Evolutionary conservation across 2,797 vertebrate species (phyloP).

Genomic region (Macrochelys suwanniensis): DNA sequence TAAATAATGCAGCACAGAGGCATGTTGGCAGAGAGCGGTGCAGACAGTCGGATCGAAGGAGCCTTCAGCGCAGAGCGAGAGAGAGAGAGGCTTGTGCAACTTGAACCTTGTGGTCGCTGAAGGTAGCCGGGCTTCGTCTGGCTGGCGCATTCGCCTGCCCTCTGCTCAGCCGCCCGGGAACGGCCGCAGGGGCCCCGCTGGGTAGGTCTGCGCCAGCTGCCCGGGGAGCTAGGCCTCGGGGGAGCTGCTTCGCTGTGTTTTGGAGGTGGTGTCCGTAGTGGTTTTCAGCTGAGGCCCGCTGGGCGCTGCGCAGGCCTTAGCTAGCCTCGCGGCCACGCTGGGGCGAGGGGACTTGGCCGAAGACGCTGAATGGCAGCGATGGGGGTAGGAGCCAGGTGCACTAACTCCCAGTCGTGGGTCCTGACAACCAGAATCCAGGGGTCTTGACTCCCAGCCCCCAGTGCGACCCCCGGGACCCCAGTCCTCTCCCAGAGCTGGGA

Average conservation of each 20-base stretch:
- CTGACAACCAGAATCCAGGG: not conserved
- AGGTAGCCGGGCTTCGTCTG: not conserved
- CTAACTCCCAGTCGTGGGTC: not conserved
- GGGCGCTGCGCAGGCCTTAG: not conserved
- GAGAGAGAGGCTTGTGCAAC: not conserved
- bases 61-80: constrained; percentile 3
- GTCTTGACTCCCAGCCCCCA: not conserved
- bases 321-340: not conserved
- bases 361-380: not conserved
- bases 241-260: not conserved
- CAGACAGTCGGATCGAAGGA: constrained; percentile 41
- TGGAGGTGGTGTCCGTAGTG: too few species aligned
- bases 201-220: not conserved
- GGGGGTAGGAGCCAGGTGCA: not conserved
- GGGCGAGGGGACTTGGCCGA: not conserved
- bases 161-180: not conserved
- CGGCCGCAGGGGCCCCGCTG: not conserved
- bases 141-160: not conserved
- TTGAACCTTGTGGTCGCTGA: not conserved
- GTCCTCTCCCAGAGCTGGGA: not conserved
- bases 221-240: not conserved
- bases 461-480: too few species aligned
- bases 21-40: constrained; percentile 45
- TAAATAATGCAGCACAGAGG: constrained; percentile 80
- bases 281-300: not conserved